Evolutionary conservation across 2,888 invertebrate species (phyloP).

Genomic region (Pheosia gnoma): DNA sequence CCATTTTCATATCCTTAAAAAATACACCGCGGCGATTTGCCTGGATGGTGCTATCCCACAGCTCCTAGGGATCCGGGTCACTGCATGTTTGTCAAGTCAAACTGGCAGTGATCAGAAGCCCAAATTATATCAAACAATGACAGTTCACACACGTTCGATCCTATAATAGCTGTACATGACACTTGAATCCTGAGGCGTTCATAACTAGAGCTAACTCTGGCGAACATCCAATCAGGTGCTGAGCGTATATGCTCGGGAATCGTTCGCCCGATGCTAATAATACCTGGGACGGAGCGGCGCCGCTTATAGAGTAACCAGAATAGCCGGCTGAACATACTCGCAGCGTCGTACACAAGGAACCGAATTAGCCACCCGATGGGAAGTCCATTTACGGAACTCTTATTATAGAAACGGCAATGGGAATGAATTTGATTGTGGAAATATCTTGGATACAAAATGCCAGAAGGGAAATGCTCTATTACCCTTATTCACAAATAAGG

Average conservation of each 20-base stretch:
- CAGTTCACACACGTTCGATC: slow-evolving; percentile 24
- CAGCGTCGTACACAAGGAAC: slow-evolving; percentile 47
- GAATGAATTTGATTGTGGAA: background rate
- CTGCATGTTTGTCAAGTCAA: no score
- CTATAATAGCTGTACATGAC: slow-evolving; percentile 38
- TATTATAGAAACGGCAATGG: slow-evolving; percentile 28
- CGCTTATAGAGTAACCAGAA: slow-evolving; percentile 76
- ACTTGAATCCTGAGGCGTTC: slow-evolving; percentile 42
- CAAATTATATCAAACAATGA: slow-evolving; percentile 5
- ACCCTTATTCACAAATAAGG: no score
- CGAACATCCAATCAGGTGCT: slow-evolving; percentile 76
- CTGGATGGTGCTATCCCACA: no score
- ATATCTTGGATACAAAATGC: no score
- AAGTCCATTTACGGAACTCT: slow-evolving; percentile 50
- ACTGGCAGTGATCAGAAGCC: background rate
- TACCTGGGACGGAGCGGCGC: slow-evolving; percentile 64
- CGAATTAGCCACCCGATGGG: slow-evolving; percentile 50
- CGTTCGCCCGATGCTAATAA: slow-evolving; percentile 75
- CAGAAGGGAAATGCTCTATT: no score
- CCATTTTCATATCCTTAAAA: no score
- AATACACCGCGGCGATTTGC: no score
- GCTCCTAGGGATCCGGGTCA: no score
- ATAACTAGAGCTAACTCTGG: slow-evolving; percentile 65
- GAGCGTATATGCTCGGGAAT: slow-evolving; percentile 60
- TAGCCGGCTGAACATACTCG: slow-evolving; percentile 64